Evolutionary conservation across 1,140 invertebrate genomes (phyloP).

Genomic region (Lepidurus packardi): DNA sequence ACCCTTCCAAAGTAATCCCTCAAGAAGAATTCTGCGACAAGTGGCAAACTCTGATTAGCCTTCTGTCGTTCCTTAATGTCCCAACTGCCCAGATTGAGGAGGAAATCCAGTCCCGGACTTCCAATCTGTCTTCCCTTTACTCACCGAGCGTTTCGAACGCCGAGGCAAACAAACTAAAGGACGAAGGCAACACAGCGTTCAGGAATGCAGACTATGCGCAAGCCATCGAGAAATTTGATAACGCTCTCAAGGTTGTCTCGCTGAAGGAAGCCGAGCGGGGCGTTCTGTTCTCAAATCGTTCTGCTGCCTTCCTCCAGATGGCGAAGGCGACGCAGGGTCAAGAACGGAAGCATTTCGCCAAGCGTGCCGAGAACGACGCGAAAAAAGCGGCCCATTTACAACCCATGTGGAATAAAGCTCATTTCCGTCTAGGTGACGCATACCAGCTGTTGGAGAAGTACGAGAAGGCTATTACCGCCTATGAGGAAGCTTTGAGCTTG

Average conservation of each 20-base stretch:
- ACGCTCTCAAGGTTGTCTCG: neutral
- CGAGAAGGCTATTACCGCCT: neutral
- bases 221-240: neutral
- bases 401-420: neutral
- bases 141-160: neutral
- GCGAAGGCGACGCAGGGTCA: neutral
- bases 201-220: neutral
- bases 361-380: neutral
- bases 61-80: neutral
- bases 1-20: neutral
- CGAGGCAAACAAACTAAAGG: neutral
- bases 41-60: neutral
- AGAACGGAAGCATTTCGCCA: neutral
- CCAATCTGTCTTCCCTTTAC: neutral
- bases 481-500: neutral
- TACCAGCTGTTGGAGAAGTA: neutral
- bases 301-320: neutral
- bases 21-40: neutral
- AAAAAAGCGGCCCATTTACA: neutral
- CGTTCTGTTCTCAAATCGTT: neutral
- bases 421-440: neutral
- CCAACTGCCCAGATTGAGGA: neutral
- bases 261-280: neutral
- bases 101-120: neutral
- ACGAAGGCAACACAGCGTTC: neutral